phyloP scores from a whole-genome alignment of 2,113 vertebrate species.

The Penelope pileata region DNA sequence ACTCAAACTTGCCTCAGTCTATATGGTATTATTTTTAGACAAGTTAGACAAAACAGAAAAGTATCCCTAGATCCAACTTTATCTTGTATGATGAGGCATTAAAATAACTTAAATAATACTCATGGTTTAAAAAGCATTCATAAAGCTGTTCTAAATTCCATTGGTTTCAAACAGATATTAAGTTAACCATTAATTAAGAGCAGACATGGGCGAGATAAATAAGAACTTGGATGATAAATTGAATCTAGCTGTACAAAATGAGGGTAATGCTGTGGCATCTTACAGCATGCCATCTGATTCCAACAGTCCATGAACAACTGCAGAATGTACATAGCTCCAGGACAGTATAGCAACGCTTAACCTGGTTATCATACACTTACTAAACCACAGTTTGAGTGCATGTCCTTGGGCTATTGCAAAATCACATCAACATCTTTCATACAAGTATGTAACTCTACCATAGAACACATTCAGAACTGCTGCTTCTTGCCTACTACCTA shows the following conservation, averaged over 20 bases:
- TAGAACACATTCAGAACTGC: background rate
- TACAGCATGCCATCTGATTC: background rate
- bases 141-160: background rate
- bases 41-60: background rate
- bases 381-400: background rate
- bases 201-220: background rate
- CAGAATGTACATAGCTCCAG: background rate
- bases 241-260: background rate
- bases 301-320: background rate
- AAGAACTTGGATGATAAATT: background rate
- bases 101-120: background rate
- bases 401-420: background rate
- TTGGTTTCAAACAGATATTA: background rate
- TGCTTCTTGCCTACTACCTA: background rate
- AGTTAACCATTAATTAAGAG: background rate
- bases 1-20: background rate
- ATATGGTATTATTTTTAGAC: background rate
- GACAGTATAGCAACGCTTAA: background rate
- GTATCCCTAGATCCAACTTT: fast-evolving
- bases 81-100: background rate
- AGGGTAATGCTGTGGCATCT: background rate
- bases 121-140: background rate
- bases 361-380: background rate
- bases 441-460: background rate
- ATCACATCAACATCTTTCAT: fast-evolving